A percentile compares a stretch with the other conserved stretches of the same genome.
phyloP scores from a whole-genome alignment of 2,113 vertebrate species.

The Ptyas mucosa region DNA sequence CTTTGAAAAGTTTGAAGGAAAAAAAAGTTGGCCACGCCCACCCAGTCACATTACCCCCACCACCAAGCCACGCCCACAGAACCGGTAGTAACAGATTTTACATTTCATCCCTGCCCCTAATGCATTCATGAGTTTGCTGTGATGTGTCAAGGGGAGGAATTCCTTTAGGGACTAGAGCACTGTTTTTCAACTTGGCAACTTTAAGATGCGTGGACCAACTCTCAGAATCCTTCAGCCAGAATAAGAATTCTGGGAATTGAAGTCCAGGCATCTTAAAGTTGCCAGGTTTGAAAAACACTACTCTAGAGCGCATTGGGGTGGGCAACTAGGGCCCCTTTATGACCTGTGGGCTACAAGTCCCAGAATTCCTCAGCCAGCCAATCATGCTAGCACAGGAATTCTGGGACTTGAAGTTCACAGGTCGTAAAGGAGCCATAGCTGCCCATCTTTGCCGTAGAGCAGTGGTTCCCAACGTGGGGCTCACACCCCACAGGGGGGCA shows the following conservation, averaged over 20 bases:
- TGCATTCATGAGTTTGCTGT: not conserved
- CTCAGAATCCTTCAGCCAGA: not conserved
- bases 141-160: not conserved
- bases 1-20: too few relatives aligned
- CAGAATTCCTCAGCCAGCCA: not conserved
- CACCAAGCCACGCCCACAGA: too few relatives aligned
- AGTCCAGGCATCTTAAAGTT: not conserved
- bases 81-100: too few relatives aligned
- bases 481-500: too few relatives aligned
- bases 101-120: too few relatives aligned
- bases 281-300: not conserved
- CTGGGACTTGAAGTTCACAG: not conserved
- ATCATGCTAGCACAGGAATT: not conserved
- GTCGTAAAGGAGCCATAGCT: not conserved
- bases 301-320: not conserved
- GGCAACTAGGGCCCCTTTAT: not conserved
- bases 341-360: not conserved
- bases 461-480: too few relatives aligned
- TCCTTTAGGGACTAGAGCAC: not conserved
- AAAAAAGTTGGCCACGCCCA: too few relatives aligned
- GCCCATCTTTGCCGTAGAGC: not conserved
- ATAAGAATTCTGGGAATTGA: not conserved
- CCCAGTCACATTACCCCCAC: too few relatives aligned
- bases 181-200: not conserved
- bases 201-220: not conserved